These are phyloP conservation scores for Noctua fimbriata DNA, from an alignment of 2,888 invertebrate genomes.

Conservation along the genomic window DNA sequence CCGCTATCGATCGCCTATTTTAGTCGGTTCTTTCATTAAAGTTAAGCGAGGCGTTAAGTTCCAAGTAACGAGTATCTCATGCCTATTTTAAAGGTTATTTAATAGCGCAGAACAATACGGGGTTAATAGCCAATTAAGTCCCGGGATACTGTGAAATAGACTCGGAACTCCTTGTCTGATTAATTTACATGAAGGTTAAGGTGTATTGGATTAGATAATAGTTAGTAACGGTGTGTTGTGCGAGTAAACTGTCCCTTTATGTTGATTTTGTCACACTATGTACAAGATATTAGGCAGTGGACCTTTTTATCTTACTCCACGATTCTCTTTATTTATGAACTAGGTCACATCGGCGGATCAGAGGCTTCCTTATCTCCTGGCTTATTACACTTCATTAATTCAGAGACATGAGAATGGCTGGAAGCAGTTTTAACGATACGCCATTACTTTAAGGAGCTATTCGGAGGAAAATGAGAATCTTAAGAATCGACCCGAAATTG, in stretches of 20 bases:
- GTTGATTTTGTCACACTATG: slow-evolving; percentile 19
- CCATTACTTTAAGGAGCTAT: slow-evolving; percentile 79
- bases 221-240: slow-evolving; percentile 23
- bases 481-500: slow-evolving; percentile 70
- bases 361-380: slow-evolving; percentile 63
- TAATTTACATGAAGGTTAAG: slow-evolving; percentile 55
- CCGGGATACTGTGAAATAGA: slow-evolving; percentile 33
- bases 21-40: slow-evolving; percentile 65
- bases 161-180: slow-evolving; percentile 46
- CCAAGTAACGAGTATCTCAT: slow-evolving; percentile 50
- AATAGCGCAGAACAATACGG: slow-evolving; percentile 58
- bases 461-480: slow-evolving; percentile 73
- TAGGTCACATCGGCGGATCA: slow-evolving; percentile 39
- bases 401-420: slow-evolving; percentile 74
- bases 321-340: slow-evolving; percentile 17
- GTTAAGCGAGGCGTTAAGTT: slow-evolving; percentile 57
- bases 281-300: slow-evolving; percentile 2
- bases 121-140: slow-evolving; percentile 60
- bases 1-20: slow-evolving; percentile 76
- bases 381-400: slow-evolving; percentile 83
- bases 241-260: slow-evolving; percentile 17
- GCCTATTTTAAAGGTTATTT: slow-evolving; percentile 60
- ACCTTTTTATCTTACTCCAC: slow-evolving; percentile 18
- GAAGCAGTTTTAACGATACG: slow-evolving; percentile 77
- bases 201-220: slow-evolving; percentile 44